A percentile compares a stretch with the other conserved stretches of the same genome.
Evolutionary conservation across 2,797 vertebrate genomes (phyloP).

Genomic region (Rhincodon typus): DNA sequence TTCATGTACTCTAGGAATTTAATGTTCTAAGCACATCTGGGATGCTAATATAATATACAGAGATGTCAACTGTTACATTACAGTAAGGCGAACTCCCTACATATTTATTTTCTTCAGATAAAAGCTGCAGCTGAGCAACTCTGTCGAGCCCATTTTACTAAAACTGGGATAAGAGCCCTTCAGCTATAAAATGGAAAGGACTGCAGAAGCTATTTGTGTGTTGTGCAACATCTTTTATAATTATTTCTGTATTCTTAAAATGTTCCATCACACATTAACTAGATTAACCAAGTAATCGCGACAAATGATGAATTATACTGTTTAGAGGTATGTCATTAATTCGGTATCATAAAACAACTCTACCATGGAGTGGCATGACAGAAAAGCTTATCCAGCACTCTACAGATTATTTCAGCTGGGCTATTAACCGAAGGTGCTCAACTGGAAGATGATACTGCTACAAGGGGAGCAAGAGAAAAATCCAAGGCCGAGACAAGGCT

Average conservation of each 20-base stretch:
- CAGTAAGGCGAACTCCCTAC: not conserved
- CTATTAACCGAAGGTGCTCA: not conserved
- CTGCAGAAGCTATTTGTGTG: constrained; percentile 42
- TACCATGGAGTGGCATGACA: not conserved
- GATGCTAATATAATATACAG: not conserved
- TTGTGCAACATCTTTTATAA: constrained; percentile 36
- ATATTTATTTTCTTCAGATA: constrained; percentile 35
- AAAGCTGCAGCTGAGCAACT: constrained; percentile 40
- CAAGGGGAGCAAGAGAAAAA: not conserved
- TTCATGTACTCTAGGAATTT: not conserved
- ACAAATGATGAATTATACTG: not conserved
- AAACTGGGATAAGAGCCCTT: no score
- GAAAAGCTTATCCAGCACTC: not conserved
- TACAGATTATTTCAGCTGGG: not conserved
- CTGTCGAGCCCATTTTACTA: constrained; percentile 38
- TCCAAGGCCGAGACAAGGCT: no score
- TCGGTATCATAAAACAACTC: not conserved
- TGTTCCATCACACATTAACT: not conserved
- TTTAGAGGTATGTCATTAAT: not conserved
- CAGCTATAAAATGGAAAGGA: constrained; percentile 36
- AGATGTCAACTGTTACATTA: not conserved
- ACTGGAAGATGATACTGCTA: not conserved
- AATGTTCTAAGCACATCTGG: not conserved
- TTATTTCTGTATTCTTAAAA: not conserved
- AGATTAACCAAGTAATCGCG: not conserved